Percentiles rank a stretch among this genome's conserved stretches.
phyloP scores from a whole-genome alignment of 2,888 invertebrate species.

The Melangyna quadrimaculata region DNA sequence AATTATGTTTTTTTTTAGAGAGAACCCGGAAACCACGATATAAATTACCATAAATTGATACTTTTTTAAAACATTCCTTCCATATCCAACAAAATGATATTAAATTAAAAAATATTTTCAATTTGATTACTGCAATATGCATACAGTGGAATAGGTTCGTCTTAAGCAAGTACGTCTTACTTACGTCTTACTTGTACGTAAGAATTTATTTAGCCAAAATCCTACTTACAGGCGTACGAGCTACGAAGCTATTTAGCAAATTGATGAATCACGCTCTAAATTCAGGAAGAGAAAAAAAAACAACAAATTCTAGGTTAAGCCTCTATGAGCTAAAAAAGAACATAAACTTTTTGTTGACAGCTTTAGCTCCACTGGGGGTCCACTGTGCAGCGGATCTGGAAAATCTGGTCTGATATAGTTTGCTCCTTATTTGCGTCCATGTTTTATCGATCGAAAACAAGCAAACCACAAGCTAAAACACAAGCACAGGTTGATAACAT shows the following conservation, averaged over 20 bases:
- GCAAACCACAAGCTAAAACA: neutral
- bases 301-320: no score
- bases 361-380: neutral
- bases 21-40: no score
- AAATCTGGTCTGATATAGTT: conserved; percentile 41
- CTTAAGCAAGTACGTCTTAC: neutral
- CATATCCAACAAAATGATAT: neutral
- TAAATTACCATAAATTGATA: no score
- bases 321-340: no score
- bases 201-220: no score
- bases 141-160: neutral
- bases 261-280: no score
- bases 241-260: no score
- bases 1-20: neutral
- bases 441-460: conserved; percentile 22
- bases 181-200: no score
- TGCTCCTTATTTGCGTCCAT: conserved; percentile 14
- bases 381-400: neutral
- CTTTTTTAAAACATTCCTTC: no score
- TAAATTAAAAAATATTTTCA: neutral
- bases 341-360: no score
- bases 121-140: neutral
- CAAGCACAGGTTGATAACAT: conserved; percentile 19
- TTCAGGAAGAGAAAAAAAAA: no score
- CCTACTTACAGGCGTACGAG: no score